Conservation (phyloP, 2,113 vertebrate genomes). For the Bombycilla garrulus region DNA sequence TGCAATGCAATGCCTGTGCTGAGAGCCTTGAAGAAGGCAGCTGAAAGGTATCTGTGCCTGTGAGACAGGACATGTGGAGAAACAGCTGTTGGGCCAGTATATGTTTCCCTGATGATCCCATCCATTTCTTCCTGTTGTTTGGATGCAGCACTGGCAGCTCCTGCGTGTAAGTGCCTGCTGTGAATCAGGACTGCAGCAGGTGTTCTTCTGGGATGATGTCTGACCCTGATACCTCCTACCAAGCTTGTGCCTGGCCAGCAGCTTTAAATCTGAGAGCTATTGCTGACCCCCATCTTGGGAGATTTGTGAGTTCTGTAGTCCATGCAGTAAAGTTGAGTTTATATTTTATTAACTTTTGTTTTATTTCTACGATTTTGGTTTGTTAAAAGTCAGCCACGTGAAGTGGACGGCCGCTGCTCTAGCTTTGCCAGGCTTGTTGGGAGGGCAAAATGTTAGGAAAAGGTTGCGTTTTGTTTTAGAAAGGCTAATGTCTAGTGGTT, state of each 20-base stretch:
- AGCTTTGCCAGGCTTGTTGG: neutral
- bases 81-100: conserved; percentile 26
- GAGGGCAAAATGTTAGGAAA: neutral
- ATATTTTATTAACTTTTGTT: neutral
- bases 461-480: neutral
- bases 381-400: neutral
- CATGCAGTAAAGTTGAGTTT: rapidly evolving
- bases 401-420: neutral
- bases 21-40: neutral
- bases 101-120: neutral
- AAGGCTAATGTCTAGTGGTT: neutral
- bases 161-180: neutral
- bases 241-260: neutral
- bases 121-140: neutral
- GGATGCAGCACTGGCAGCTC: neutral
- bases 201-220: conserved; percentile 17
- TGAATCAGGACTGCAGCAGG: conserved; percentile 13
- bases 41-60: neutral
- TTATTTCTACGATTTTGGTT: neutral
- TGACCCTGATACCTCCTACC: neutral
- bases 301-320: neutral
- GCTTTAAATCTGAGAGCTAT: neutral
- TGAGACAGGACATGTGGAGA: neutral
- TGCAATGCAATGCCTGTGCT: neutral
- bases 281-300: neutral